Percentiles rank a stretch among this genome's conserved stretches.
phyloP scores from a whole-genome alignment of 2,113 vertebrate genomes.

The Cephalopholis sonnerati region DNA sequence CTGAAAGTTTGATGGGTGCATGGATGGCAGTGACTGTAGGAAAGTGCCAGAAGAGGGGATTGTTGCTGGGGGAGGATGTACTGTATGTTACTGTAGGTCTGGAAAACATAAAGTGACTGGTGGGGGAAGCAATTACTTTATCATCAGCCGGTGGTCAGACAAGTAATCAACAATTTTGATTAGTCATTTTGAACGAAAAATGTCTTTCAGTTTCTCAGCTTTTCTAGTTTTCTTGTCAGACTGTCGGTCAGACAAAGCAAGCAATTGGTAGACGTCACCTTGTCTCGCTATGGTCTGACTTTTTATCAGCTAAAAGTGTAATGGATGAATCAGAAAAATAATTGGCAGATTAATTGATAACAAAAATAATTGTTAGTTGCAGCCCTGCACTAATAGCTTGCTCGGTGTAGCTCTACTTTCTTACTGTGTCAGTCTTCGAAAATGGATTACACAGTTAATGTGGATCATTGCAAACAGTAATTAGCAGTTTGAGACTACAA shows the following conservation, averaged over 20 bases:
- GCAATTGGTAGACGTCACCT: background rate
- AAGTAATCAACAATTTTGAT: background rate
- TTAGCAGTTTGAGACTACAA: background rate
- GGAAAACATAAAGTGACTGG: background rate
- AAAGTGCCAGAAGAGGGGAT: constrained; percentile 36
- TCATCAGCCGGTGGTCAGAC: background rate
- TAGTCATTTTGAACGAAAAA: background rate
- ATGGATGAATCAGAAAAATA: background rate
- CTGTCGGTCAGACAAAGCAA: too few species aligned
- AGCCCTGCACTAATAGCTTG: background rate
- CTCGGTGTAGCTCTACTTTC: background rate
- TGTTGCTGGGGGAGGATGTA: constrained; percentile 40
- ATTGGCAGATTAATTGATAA: background rate
- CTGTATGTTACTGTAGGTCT: background rate
- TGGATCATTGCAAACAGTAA: constrained; percentile 1
- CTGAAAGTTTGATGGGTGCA: constrained; percentile 78
- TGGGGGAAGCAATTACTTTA: background rate
- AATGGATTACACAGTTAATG: background rate
- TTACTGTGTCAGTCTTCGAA: background rate
- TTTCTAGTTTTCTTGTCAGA: too few species aligned
- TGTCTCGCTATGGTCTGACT: background rate
- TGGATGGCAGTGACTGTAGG: constrained; percentile 42
- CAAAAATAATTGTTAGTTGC: background rate
- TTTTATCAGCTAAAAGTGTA: background rate
- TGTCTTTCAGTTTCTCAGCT: background rate